Conservation (phyloP, 2,797 vertebrate genomes). For the Pyrocephalus nanus region DNA sequence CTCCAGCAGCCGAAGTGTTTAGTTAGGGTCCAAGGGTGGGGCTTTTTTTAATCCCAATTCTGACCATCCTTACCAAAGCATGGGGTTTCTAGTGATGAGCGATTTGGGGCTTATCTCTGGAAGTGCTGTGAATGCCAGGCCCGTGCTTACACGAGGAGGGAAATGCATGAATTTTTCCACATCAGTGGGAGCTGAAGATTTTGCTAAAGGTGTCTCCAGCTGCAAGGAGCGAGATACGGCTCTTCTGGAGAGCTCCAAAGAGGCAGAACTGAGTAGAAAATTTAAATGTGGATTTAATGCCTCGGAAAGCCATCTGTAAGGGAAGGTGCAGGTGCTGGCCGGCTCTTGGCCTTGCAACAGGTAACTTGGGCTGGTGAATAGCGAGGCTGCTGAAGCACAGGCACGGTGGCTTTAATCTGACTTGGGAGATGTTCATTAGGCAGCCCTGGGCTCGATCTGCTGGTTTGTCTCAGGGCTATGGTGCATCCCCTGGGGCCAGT, state of each 20-base stretch:
- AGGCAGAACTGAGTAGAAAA: constrained; percentile 7
- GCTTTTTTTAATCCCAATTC: not conserved
- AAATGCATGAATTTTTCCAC: constrained; percentile 69
- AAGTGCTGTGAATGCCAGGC: not conserved
- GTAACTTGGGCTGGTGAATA: not conserved
- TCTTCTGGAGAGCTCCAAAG: not conserved
- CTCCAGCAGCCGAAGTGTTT: constrained; percentile 43
- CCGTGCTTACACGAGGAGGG: not conserved
- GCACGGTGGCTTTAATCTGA: not conserved
- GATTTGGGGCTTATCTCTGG: constrained; percentile 48
- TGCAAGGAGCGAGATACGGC: constrained; percentile 23
- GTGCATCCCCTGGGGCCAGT: not conserved
- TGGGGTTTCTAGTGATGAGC: not conserved
- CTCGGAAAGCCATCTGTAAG: not conserved
- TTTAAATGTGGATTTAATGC: constrained; percentile 28
- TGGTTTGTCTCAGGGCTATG: not conserved
- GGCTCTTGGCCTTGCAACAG: not conserved
- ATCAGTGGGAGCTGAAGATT: constrained; percentile 55
- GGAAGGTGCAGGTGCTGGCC: not conserved
- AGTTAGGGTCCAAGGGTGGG: not conserved
- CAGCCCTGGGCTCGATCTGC: not conserved
- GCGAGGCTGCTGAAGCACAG: not conserved
- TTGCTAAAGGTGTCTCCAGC: constrained; percentile 46
- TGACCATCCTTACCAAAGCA: not conserved
- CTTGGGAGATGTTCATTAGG: not conserved